Conservation (phyloP, 2,888 invertebrate species). For the Mamestra brassicae region DNA sequence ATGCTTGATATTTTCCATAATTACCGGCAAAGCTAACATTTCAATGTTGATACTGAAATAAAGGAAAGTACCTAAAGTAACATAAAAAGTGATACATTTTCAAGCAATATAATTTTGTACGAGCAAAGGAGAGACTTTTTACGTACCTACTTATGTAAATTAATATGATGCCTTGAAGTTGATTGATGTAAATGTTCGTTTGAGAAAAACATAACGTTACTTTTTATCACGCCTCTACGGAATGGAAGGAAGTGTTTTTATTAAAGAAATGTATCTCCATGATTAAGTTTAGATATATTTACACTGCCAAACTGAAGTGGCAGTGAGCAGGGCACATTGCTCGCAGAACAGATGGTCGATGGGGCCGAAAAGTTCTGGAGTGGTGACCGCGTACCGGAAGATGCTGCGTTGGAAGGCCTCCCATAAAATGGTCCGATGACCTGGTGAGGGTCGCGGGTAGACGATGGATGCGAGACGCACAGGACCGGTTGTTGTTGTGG, state of each 20-base stretch:
- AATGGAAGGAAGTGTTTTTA: conserved; percentile 4
- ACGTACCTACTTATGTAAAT: conserved; percentile 39
- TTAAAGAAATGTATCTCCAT: not conserved
- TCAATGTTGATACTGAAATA: not conserved
- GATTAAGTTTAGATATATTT: not conserved
- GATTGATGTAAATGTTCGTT: conserved; percentile 45
- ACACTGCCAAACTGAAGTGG: no score
- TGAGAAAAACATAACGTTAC: conserved; percentile 15
- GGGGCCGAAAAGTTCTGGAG: no score
- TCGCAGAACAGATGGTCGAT: no score
- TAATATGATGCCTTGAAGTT: conserved; percentile 38
- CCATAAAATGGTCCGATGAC: no score
- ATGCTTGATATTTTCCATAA: conserved; percentile 13
- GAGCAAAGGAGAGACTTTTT: conserved; percentile 7
- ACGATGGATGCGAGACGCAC: no score
- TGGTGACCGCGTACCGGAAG: no score
- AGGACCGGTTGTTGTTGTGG: no score
- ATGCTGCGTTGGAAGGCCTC: no score
- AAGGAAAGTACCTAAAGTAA: not conserved
- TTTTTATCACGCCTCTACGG: not conserved
- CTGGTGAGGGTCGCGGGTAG: no score
- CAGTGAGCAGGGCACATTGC: no score
- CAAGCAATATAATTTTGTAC: conserved; percentile 24
- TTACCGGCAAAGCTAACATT: conserved; percentile 1
- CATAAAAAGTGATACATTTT: conserved; percentile 38